Percentiles rank a stretch among this genome's conserved stretches.
These are phyloP conservation scores for Tachina fera DNA, from an alignment of 2,888 invertebrate genomes.

Conservation along the genomic window DNA sequence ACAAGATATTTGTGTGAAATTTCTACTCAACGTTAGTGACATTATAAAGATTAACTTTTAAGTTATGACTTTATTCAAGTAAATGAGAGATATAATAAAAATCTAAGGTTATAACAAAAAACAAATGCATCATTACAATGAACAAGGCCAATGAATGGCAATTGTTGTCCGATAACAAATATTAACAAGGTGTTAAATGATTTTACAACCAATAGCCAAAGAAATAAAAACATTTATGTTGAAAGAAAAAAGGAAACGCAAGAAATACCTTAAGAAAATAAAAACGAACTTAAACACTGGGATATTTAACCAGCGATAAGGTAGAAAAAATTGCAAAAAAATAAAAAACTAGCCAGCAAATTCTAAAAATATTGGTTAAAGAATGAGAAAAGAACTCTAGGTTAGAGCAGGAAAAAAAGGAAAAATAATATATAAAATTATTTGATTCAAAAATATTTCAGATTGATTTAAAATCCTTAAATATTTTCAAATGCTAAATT, in stretches of 20 bases:
- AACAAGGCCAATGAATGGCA: slow-evolving; percentile 58
- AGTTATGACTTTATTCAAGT: too few relatives aligned
- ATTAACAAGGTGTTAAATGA: slow-evolving; percentile 56
- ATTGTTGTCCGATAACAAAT: slow-evolving; percentile 52
- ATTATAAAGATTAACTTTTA: too few relatives aligned
- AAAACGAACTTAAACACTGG: neutral
- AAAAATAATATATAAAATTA: too few relatives aligned
- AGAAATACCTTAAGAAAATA: slow-evolving; percentile 3
- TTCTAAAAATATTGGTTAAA: neutral
- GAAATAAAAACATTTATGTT: neutral
- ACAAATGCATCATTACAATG: slow-evolving; percentile 30
- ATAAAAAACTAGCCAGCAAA: neutral
- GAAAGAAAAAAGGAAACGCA: slow-evolving; percentile 24
- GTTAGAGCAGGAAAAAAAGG: too few relatives aligned
- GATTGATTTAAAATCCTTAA: too few relatives aligned
- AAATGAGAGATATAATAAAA: neutral
- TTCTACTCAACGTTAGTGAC: too few relatives aligned
- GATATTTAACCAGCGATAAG: slow-evolving; percentile 1
- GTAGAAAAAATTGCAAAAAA: slow-evolving; percentile 31
- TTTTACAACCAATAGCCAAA: slow-evolving; percentile 29
- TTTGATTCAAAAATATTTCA: too few relatives aligned
- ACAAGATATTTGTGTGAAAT: too few relatives aligned
- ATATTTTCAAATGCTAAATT: too few relatives aligned
- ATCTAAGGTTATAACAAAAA: slow-evolving; percentile 2
- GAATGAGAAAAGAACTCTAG: neutral